These are phyloP conservation scores for Rhyacichthys aspro DNA, from an alignment of 2,797 vertebrate species.

Conservation along the genomic window DNA sequence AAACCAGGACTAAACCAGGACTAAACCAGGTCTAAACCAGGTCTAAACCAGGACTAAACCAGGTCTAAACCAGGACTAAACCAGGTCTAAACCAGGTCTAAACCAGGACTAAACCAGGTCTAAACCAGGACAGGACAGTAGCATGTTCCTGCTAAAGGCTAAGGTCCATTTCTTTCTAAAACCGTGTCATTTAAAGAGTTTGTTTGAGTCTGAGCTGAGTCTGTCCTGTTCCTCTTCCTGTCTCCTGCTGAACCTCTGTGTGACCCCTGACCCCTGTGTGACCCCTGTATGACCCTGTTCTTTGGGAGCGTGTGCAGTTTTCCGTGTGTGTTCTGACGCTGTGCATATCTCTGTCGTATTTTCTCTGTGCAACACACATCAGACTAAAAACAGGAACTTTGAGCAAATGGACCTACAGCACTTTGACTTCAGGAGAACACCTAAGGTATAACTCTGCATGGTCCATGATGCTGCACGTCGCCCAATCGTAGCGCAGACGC, in stretches of 20 bases:
- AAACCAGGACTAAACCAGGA: too few relatives aligned
- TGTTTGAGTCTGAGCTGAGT: slow-evolving; percentile 12
- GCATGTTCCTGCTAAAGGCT: too few relatives aligned
- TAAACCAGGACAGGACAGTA: background rate
- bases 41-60: too few relatives aligned
- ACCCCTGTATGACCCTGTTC: slow-evolving; percentile 4
- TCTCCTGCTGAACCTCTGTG: background rate
- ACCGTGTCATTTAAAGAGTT: too few relatives aligned
- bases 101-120: too few relatives aligned
- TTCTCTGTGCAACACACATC: slow-evolving; percentile 99
- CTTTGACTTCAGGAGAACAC: slow-evolving; percentile 99
- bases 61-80: too few relatives aligned
- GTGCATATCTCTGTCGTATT: slow-evolving; percentile 78
- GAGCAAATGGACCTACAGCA: slow-evolving; percentile 99
- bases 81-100: too few relatives aligned
- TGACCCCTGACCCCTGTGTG: background rate
- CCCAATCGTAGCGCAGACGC: slow-evolving; percentile 86
- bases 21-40: too few relatives aligned
- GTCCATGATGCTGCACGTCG: slow-evolving; percentile 93
- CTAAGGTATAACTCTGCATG: slow-evolving; percentile 99
- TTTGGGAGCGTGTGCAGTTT: slow-evolving; percentile 3
- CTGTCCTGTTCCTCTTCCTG: background rate
- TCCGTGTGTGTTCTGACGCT: slow-evolving; percentile 12
- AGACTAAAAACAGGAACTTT: slow-evolving; percentile 99
- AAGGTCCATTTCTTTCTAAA: too few relatives aligned